Conservation (phyloP, 2,888 invertebrate species). For the Drosophila meridiana region DNA sequence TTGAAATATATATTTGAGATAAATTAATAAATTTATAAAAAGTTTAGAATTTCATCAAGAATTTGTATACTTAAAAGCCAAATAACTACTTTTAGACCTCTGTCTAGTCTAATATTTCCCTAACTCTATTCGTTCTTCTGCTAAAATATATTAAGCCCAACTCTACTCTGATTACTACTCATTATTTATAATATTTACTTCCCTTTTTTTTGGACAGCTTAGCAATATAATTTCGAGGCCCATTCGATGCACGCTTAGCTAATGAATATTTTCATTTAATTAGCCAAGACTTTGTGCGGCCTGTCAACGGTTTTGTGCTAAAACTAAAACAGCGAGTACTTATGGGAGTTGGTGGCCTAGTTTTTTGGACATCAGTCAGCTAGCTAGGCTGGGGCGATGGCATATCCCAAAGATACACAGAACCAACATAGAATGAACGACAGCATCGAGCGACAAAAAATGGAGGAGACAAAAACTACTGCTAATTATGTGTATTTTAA, state of each 20-base stretch:
- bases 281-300: constrained; percentile 40
- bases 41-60: too few relatives aligned
- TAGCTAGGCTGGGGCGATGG: neutral
- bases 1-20: too few relatives aligned
- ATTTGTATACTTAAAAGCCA: too few relatives aligned
- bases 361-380: constrained; percentile 33
- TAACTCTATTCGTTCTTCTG: too few relatives aligned
- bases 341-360: constrained; percentile 55
- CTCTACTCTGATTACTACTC: neutral
- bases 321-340: constrained; percentile 62
- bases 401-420: constrained; percentile 53
- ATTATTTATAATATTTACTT: neutral
- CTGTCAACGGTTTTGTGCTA: constrained; percentile 49
- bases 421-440: constrained; percentile 30
- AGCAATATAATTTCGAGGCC: constrained; percentile 16
- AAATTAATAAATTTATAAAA: too few relatives aligned
- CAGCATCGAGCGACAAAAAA: constrained; percentile 50
- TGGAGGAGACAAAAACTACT: constrained; percentile 65
- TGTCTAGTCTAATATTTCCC: too few relatives aligned
- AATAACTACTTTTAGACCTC: too few relatives aligned
- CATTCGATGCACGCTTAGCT: constrained; percentile 23
- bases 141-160: neutral
- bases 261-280: constrained; percentile 74
- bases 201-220: neutral
- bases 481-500: constrained; percentile 81